These are phyloP conservation scores for Anastatus disparis DNA, from an alignment of 1,140 invertebrate species.

Conservation along the genomic window DNA sequence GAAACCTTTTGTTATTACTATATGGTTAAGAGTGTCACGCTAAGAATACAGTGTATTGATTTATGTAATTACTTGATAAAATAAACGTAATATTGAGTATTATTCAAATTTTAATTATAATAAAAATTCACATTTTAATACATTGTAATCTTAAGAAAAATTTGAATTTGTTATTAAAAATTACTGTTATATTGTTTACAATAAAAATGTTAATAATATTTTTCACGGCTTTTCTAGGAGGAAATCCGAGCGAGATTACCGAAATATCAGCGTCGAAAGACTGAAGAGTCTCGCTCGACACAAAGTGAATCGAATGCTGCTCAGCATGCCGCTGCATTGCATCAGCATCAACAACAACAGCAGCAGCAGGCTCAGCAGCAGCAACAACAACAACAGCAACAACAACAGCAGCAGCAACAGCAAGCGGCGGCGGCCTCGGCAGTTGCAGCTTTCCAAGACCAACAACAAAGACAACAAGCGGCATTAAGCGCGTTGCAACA, in stretches of 20 bases:
- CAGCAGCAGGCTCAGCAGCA: constrained; percentile 54
- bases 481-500: constrained; percentile 52
- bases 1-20: not conserved
- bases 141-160: too few species aligned
- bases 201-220: too few species aligned
- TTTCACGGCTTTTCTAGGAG: constrained; percentile 76
- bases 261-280: constrained; percentile 75
- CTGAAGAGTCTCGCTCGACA: constrained; percentile 64
- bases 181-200: too few species aligned
- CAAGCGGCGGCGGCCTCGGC: constrained; percentile 56
- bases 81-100: too few species aligned
- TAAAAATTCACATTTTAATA: too few species aligned
- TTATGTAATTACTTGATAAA: too few species aligned
- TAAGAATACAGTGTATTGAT: not conserved
- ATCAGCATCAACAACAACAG: constrained; percentile 21
- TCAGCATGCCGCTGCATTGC: constrained; percentile 66
- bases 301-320: constrained; percentile 68
- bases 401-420: constrained; percentile 56
- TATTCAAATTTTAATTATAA: too few species aligned
- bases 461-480: constrained; percentile 63
- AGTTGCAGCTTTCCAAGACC: constrained; percentile 63
- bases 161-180: too few species aligned
- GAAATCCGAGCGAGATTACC: constrained; percentile 82
- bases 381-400: constrained; percentile 49
- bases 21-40: not conserved